These are phyloP conservation scores for Atta colombica DNA, from an alignment of 1,140 invertebrate species.

Conservation along the genomic window DNA sequence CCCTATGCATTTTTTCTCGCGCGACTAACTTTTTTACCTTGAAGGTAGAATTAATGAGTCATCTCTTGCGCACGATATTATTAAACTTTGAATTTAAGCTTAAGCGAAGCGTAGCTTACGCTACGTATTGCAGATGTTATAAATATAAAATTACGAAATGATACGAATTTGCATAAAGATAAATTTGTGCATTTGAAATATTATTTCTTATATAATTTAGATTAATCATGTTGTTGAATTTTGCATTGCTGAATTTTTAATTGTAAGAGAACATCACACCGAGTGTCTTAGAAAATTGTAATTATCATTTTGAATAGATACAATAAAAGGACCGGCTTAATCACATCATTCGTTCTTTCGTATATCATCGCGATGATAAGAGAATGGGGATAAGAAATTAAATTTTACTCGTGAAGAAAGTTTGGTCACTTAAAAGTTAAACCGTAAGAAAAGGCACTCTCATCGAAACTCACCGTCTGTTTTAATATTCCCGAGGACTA, in stretches of 20 bases:
- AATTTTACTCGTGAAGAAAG: constrained; percentile 39
- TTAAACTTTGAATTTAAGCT: not conserved
- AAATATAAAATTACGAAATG: not conserved
- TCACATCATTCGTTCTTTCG: not conserved
- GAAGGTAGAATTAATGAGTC: not conserved
- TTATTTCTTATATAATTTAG: not conserved
- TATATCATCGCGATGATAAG: constrained; percentile 31
- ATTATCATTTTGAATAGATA: constrained; percentile 23
- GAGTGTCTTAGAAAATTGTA: not conserved
- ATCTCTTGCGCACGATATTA: not conserved
- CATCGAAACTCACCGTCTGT: not conserved
- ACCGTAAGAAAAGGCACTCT: constrained; percentile 31
- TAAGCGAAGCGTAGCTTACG: not conserved
- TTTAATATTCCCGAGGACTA: constrained; percentile 36
- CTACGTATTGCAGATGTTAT: not conserved
- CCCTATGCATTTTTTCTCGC: not conserved
- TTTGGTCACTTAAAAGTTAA: constrained; percentile 50
- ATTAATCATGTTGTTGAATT: not conserved
- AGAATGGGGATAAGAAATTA: constrained; percentile 34
- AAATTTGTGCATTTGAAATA: not conserved
- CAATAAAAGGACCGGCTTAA: constrained; percentile 4
- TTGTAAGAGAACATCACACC: not conserved
- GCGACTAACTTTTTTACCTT: not conserved
- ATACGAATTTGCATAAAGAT: not conserved
- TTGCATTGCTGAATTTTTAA: not conserved